Evolutionary conservation across 2,888 invertebrate species (phyloP), one percentile per base, ranked within the genome.

Genomic region (Didymodactylos carnosus): DNA sequence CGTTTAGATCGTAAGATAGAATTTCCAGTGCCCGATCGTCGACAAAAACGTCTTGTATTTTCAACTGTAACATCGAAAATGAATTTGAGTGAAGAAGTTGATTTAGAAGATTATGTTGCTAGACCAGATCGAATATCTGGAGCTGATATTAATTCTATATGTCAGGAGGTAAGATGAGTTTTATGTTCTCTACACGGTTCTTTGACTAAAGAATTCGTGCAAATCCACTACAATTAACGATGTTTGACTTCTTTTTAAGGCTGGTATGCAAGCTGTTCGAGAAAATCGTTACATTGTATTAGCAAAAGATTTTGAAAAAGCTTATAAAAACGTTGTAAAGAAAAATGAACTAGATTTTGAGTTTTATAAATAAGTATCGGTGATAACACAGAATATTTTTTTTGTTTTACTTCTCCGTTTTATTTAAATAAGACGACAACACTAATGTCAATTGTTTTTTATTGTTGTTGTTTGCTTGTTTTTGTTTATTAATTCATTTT

Each of bases 291-390:
- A 99, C 84, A 94, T 98, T 78, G 97, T 99, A 6, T 86, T 99
- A 73, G 91, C 94, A 10, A 99, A 99, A 86, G 98, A 99, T 86
- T 98, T 98, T 80, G 98, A 99, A 83, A 98, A 98, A 83, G 98
- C 95, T 46, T 98, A 99, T 86, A 99, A 98, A 83, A 97, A 95
- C 82, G 97, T 97, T 82, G 94, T 94, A 81, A 97, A 97, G 86
- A 98, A 99, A 83, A 97, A 98, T 84, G 95, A 94, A 83, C 91
- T 94, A 80, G 97, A 98, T 86, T 95, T 97, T 81, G 98, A 98
- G 83, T 98, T 98, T 86, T 98, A 99, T 85, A 97, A 95, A 87
- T 98, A 93, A 81, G n/a, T n/a, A n/a, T n/a, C n/a, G n/a, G n/a
- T n/a, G n/a, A n/a, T n/a, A n/a, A n/a, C n/a, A n/a, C n/a, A n/a